Evolutionary conservation across 2,888 invertebrate genomes (phyloP).

Genomic region (Phoenoteleia sp.): DNA sequence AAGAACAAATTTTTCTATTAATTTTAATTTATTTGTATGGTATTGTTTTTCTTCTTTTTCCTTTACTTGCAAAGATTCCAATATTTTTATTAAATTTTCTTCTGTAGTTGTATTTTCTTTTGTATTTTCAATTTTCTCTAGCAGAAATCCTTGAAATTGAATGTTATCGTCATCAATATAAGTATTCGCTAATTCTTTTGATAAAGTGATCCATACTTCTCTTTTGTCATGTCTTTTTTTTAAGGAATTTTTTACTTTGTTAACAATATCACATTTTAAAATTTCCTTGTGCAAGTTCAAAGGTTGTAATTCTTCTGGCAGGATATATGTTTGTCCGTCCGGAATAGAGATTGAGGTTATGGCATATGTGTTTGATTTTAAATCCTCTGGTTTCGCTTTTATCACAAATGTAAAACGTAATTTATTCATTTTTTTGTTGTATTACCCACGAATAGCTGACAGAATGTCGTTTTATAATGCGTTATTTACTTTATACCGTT

Average conservation of each 20-base stretch:
- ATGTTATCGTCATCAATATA: slow-evolving; percentile 73
- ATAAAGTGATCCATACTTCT: slow-evolving; percentile 71
- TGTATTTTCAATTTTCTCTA: slow-evolving; percentile 43
- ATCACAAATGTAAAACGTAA: too few relatives aligned
- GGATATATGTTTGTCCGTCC: slow-evolving; percentile 45
- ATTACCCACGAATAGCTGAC: too few relatives aligned
- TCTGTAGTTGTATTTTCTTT: background rate
- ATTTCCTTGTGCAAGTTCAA: slow-evolving; percentile 48
- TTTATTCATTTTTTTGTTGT: too few relatives aligned
- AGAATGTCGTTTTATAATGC: too few relatives aligned
- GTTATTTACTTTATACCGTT: too few relatives aligned
- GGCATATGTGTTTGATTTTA: slow-evolving; percentile 51
- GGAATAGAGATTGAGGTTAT: slow-evolving; percentile 67
- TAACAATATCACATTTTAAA: slow-evolving; percentile 48
- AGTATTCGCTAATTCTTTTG: slow-evolving; percentile 44
- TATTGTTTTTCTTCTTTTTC: too few relatives aligned
- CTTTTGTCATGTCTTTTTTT: slow-evolving; percentile 71
- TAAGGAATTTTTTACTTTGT: slow-evolving; percentile 69
- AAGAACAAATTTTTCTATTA: slow-evolving; percentile 72
- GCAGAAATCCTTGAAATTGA: slow-evolving; percentile 52
- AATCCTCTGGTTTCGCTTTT: too few relatives aligned
- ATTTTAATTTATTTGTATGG: slow-evolving; percentile 70
- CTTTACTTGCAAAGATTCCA: too few relatives aligned
- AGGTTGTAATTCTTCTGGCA: slow-evolving; percentile 64
- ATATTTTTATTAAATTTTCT: too few relatives aligned